Conservation (phyloP, 2,888 invertebrate species). For the Diachrysia chrysitis region DNA sequence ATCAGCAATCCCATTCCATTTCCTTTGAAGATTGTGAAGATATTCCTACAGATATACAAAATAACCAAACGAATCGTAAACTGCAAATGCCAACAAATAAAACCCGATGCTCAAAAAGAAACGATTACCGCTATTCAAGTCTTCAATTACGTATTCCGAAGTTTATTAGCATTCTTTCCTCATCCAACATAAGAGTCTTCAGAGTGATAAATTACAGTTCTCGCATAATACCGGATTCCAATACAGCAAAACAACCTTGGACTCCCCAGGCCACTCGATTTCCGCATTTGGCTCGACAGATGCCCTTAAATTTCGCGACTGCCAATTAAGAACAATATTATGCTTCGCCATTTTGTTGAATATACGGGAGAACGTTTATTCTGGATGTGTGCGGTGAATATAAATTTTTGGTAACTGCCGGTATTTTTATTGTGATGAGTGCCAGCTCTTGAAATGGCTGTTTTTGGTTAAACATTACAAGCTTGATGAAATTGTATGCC, state of each 20-base stretch:
- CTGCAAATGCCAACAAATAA: conserved; percentile 3
- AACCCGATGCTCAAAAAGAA: conserved; percentile 4
- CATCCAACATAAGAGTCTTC: conserved; percentile 11
- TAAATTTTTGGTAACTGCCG: not conserved
- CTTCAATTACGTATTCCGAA: conserved; percentile 11
- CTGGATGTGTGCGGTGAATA: not conserved
- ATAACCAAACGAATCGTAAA: not conserved
- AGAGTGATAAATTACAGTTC: conserved; percentile 32
- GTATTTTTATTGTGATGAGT: not conserved
- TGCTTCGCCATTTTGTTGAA: not conserved
- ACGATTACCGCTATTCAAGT: conserved; percentile 3
- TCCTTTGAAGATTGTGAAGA: too few species aligned
- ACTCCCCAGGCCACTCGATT: not conserved
- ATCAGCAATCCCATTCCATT: too few species aligned
- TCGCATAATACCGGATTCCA: conserved; percentile 18
- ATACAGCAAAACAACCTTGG: conserved; percentile 18
- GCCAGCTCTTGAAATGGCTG: not conserved
- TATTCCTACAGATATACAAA: not conserved
- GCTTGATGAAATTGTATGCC: not conserved
- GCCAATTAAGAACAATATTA: conserved; percentile 18
- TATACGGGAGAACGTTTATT: not conserved
- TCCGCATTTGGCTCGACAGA: conserved; percentile 13
- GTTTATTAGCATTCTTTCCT: conserved; percentile 35
- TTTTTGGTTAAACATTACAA: not conserved
- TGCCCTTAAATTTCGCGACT: not conserved